A percentile compares a stretch with the other conserved stretches of the same genome.
Evolutionary conservation across 2,797 vertebrate genomes (phyloP).

Genomic region (Oophaga sylvatica): DNA sequence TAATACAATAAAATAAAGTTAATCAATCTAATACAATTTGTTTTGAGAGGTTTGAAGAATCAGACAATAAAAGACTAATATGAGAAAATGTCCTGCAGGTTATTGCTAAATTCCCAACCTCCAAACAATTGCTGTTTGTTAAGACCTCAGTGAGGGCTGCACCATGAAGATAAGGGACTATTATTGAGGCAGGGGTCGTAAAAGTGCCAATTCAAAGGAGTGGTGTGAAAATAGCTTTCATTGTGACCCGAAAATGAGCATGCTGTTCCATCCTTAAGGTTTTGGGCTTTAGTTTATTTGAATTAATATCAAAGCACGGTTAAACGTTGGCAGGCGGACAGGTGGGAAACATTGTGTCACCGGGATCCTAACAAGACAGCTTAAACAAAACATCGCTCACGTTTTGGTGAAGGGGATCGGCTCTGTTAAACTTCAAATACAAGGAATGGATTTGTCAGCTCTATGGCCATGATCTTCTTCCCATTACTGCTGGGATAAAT

Average conservation of each 20-base stretch:
- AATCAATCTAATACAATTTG: background rate
- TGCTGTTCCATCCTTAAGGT: background rate
- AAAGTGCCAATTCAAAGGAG: constrained; percentile 28
- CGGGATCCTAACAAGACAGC: background rate
- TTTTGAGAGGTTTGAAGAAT: background rate
- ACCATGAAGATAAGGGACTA: constrained; percentile 44
- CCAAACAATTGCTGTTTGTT: constrained; percentile 51
- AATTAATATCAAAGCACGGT: background rate
- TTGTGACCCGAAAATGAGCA: background rate
- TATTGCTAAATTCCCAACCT: constrained; percentile 39
- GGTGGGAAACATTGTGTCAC: constrained; percentile 17
- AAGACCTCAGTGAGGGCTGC: constrained; percentile 30
- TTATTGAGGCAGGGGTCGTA: constrained; percentile 35
- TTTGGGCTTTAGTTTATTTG: background rate
- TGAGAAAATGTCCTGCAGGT: constrained; percentile 13
- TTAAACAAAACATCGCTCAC: constrained; percentile 44
- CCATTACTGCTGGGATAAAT: constrained; percentile 35
- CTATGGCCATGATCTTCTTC: constrained; percentile 32
- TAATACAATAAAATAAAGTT: background rate
- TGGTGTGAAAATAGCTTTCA: background rate
- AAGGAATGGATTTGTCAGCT: constrained; percentile 31
- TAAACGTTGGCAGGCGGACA: background rate
- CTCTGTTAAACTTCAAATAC: constrained; percentile 45
- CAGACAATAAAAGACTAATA: constrained; percentile 12
- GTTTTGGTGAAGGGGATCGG: constrained; percentile 22